Percentiles rank a stretch among this genome's conserved stretches.
Evolutionary conservation across 1,140 invertebrate species (phyloP).

Genomic region (Leptonema lineaticorne): DNA sequence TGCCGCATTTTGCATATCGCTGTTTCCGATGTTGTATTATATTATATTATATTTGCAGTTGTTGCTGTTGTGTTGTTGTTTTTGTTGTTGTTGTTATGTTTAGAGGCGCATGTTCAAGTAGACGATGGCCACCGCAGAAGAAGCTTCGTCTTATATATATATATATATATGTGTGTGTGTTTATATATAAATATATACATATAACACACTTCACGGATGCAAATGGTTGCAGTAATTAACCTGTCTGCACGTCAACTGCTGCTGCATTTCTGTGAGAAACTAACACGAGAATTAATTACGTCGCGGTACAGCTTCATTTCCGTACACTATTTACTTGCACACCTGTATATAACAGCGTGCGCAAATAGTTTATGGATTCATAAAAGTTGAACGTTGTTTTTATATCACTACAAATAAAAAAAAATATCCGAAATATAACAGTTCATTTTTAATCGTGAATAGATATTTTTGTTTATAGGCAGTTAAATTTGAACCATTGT

Average conservation of each 20-base stretch:
- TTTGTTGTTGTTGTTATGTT: not conserved
- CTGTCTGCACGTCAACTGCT: conserved; percentile 37
- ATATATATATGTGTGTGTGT: not conserved
- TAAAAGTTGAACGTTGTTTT: too few relatives aligned
- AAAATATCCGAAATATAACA: too few relatives aligned
- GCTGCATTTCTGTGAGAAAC: conserved; percentile 37
- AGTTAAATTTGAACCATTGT: too few relatives aligned
- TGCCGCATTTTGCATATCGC: too few relatives aligned
- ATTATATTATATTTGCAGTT: too few relatives aligned
- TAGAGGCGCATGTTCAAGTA: not conserved
- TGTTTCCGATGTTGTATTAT: too few relatives aligned
- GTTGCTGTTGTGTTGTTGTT: too few relatives aligned
- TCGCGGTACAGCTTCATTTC: conserved; percentile 23
- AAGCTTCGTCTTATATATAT: conserved; percentile 8
- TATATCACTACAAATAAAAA: too few relatives aligned
- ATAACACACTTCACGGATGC: conserved; percentile 23
- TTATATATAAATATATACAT: too few relatives aligned
- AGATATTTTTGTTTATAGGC: too few relatives aligned
- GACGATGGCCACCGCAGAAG: conserved; percentile 13
- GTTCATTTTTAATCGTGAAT: too few relatives aligned
- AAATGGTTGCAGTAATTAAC: conserved; percentile 41
- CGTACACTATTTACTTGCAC: not conserved
- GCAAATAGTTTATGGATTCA: conserved; percentile 7
- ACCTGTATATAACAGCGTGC: too few relatives aligned
- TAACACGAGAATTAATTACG: conserved; percentile 35